Conservation (phyloP, 2,113 vertebrate genomes). For the Anser brachyrhynchus region DNA sequence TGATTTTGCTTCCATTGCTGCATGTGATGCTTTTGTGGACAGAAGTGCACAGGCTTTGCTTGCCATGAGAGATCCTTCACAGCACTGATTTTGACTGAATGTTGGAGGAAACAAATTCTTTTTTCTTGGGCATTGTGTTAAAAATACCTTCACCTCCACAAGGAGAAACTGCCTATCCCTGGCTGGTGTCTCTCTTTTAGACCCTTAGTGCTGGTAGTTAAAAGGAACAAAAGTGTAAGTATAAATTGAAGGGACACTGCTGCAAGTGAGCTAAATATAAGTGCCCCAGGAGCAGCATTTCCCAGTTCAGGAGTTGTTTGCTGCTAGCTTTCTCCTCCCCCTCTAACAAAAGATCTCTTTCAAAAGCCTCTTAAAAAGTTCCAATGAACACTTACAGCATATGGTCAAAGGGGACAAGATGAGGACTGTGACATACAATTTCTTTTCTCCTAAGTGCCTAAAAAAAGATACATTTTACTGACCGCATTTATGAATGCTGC, state of each 20-base stretch:
- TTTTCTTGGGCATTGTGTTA: slow-evolving; percentile 32
- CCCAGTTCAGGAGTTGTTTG: slow-evolving; percentile 6
- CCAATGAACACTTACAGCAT: background rate
- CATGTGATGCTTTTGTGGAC: background rate
- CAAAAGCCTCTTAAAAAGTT: background rate
- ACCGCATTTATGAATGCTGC: background rate
- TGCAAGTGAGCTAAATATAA: slow-evolving; percentile 50
- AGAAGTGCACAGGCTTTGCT: background rate
- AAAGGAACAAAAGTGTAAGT: slow-evolving; percentile 23
- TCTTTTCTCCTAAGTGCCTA: background rate
- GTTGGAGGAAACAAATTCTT: background rate
- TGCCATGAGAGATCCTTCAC: background rate
- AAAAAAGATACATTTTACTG: background rate
- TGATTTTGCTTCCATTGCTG: background rate
- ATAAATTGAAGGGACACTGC: background rate
- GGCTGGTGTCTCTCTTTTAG: background rate
- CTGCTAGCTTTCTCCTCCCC: background rate
- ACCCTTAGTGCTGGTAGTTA: background rate
- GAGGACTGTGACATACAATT: background rate
- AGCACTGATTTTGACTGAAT: background rate
- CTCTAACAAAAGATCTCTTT: slow-evolving; percentile 42
- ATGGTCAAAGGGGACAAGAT: background rate
- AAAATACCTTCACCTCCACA: background rate
- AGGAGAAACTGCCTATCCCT: background rate
- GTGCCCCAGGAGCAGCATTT: background rate